Base-by-base conservation (phyloP, 2,888 invertebrate genomes). In the Fragum sueziense region DNA sequence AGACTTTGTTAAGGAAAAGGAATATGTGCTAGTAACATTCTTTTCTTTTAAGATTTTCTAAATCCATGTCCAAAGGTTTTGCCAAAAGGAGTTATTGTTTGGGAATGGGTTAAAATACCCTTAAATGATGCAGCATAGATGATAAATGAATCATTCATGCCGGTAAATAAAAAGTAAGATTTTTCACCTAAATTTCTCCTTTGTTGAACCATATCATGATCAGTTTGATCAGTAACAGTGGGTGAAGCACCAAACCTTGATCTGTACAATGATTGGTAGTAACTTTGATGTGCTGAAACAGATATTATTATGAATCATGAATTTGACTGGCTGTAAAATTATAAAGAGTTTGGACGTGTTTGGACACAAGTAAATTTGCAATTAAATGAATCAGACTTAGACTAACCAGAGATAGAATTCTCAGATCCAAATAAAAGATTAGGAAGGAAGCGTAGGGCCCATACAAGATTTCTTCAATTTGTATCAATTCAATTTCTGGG, bases 261-360 rank as follows among this genome's bases (percentile, higher is more conserved):
- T 69, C 67, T 75, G 74, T 85, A 85, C 9, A 82, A 54, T 0
- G 71, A 57, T 37, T 74, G 73, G 68, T 82, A 82, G 61, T 84
- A 82, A 29, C 33, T 74, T 41, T 69, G 68, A 17, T 73, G 52
- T 37, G 70, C 80, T 80, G 62, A 51, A 71, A 71, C 41, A 31
- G 31, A 29, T 20, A 47, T 20, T 17, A 17, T 20, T 3, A 6
- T 47, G 20, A 47, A 1, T 47, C n/a, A n/a, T 47, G 2, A 47
- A 17, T 20, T 47, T 47, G 2, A 2, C 6, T 3, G 17, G 1
- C 47, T 1, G n/a, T n/a, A 47, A 6, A 3, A 6, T 47, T 47
- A 1, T 47, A 20, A 17, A 47, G 47, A 47, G n/a, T 20, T 17
- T 2, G 47, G 47, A 6, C 47, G n/a, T 2, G 2, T 47, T 17